These are phyloP conservation scores for Drosophila littoralis DNA, from an alignment of 1,140 invertebrate species.

Conservation along the genomic window DNA sequence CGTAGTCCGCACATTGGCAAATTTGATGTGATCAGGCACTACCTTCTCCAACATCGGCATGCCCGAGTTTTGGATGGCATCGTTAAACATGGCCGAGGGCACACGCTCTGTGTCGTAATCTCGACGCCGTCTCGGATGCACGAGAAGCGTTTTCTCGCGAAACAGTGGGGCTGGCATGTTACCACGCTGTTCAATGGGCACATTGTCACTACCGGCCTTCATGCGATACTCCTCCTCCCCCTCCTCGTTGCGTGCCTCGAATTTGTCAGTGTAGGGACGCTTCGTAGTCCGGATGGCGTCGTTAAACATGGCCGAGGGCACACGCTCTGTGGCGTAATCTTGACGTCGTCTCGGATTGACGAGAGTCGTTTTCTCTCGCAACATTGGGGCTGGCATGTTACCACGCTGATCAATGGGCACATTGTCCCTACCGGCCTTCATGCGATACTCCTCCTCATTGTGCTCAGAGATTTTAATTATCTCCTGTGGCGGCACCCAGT, in stretches of 20 bases:
- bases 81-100: constrained; percentile 62
- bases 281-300: constrained; percentile 51
- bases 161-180: constrained; percentile 76
- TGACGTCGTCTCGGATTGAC: constrained; percentile 61
- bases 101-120: constrained; percentile 64
- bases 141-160: constrained; percentile 67
- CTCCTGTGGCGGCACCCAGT: constrained; percentile 70
- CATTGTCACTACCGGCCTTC: constrained; percentile 28
- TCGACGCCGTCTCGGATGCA: constrained; percentile 60
- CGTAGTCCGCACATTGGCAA: constrained; percentile 57
- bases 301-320: constrained; percentile 65
- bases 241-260: constrained; percentile 71
- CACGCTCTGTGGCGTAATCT: constrained; percentile 58
- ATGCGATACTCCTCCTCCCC: constrained; percentile 20
- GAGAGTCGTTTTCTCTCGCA: constrained; percentile 66
- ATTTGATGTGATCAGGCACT: constrained; percentile 48
- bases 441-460: neutral
- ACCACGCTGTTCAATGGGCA: constrained; percentile 37
- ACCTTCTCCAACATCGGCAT: constrained; percentile 67
- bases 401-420: constrained; percentile 39
- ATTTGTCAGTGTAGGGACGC: constrained; percentile 53
- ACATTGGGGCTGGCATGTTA: constrained; percentile 75
- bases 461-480: neutral
- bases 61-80: constrained; percentile 41
- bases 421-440: constrained; percentile 35